Evolutionary conservation across 2,888 invertebrate genomes (phyloP).

Genomic region (Chalcosyrphus nemorum): DNA sequence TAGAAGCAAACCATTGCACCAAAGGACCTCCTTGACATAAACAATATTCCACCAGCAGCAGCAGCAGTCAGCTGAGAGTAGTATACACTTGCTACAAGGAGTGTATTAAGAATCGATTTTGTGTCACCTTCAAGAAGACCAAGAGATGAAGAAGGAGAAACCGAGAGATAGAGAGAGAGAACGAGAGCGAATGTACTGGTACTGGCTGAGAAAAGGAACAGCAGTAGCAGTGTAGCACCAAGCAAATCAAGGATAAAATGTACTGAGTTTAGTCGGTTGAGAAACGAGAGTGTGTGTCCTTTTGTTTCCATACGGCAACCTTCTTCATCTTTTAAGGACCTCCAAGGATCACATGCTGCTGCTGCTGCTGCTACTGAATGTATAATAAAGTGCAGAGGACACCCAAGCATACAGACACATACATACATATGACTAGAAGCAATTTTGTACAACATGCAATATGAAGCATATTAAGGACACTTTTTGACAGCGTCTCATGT

Average conservation of each 20-base stretch:
- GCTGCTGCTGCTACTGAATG: constrained; percentile 68
- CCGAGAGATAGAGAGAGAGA: constrained; percentile 12
- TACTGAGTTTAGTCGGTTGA: constrained; percentile 49
- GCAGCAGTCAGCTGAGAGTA: constrained; percentile 44
- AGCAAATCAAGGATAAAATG: constrained; percentile 68
- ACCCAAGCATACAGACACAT: constrained; percentile 1
- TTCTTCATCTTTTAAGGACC: constrained; percentile 14
- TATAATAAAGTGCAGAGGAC: constrained; percentile 68
- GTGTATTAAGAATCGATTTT: constrained; percentile 72
- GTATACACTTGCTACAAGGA: constrained; percentile 33
- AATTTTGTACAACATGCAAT: constrained; percentile 38
- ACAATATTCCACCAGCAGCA: constrained; percentile 55
- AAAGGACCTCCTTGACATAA: constrained; percentile 65
- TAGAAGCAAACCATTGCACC: constrained; percentile 18
- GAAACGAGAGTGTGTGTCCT: constrained; percentile 63
- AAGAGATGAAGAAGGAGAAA: neutral
- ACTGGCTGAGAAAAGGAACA: constrained; percentile 36
- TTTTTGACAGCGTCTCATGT: constrained; percentile 67
- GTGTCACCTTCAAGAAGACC: constrained; percentile 65
- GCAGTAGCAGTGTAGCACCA: constrained; percentile 35
- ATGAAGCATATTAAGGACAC: constrained; percentile 61
- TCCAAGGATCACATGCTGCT: constrained; percentile 65
- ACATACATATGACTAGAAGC: neutral
- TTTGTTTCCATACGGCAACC: constrained; percentile 55
- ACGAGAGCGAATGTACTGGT: too few species aligned